Base-by-base conservation (phyloP, 2,113 vertebrate species). In the Pholis gunnellus region DNA sequence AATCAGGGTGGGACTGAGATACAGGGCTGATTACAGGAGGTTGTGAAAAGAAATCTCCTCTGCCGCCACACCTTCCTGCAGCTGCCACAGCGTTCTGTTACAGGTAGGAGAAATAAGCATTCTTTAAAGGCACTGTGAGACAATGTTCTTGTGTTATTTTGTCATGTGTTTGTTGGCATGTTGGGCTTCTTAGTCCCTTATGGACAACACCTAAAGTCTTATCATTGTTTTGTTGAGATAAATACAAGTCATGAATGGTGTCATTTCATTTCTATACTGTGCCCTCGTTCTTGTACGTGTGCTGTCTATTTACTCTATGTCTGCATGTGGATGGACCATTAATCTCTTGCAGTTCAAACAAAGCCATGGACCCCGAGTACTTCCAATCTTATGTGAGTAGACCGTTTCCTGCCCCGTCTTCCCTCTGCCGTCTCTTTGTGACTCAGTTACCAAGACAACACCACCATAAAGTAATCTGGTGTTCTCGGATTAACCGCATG, bases 361-460 rank as follows among this genome's bases (percentile, higher is more conserved):
- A 42, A 78, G 57, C 67, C 56, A 93, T 93, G 92, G 91, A 93
- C 60, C 69, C 38, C 0, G 81, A 88, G 0, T 93, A 91, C 80
- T 88, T 78, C 57, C 78, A 52, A 50, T 86, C 89, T 0, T 15
- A 81, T 54, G 92, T 93, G 65, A 92, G 91, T 89, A 27, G 6
- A 61, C 17, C 3, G 31, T 27, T 15, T 40, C 20, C 9, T 38
- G 7, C 20, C 52, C 29, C 11, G 22, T 36, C 42, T 40, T 20
- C 5, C 6, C 22, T 15, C 36, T 60, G 38, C 34, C 10, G 9
- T 42, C 57, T 34, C 5, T 4, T 5, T n/a, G 20, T 52, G 25
- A 5, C 14, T 46, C 7, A 36, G 9, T 50, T 71, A 25, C 56
- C 34, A 27, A 9, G 69, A 72, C 6, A 3, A 72, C 6, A 3